These are phyloP conservation scores for Caenorhabditis sp. DNA, from an alignment of 2,888 invertebrate species.

Conservation along the genomic window DNA sequence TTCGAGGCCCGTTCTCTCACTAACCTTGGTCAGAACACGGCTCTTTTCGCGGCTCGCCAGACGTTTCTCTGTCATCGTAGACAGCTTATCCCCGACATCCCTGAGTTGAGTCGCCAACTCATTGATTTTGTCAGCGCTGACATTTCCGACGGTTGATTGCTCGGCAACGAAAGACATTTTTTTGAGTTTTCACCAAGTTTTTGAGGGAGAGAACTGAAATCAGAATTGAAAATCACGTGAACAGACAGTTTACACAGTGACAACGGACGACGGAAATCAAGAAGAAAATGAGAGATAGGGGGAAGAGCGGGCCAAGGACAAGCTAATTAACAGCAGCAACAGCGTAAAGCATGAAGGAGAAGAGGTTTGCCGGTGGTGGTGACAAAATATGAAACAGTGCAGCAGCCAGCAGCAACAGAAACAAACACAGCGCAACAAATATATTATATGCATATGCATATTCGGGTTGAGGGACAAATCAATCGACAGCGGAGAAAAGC, in stretches of 20 bases:
- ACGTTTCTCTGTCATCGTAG: too few species aligned
- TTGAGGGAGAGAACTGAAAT: not conserved
- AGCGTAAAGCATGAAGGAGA: not conserved
- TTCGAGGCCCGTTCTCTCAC: too few species aligned
- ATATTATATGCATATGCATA: slow-evolving; percentile 26
- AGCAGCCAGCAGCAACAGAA: not conserved
- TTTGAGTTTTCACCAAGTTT: slow-evolving; percentile 1
- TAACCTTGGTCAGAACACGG: not conserved
- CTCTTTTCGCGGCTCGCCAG: not conserved
- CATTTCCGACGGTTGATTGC: not conserved
- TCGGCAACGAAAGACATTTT: not conserved
- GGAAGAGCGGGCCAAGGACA: not conserved
- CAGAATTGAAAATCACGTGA: not conserved
- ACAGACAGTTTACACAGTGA: slow-evolving; percentile 1
- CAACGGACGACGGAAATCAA: not conserved
- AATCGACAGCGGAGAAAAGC: slow-evolving; percentile 8
- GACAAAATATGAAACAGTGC: slow-evolving; percentile 14
- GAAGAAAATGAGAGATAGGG: not conserved
- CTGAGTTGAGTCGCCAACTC: too few species aligned
- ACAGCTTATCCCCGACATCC: too few species aligned
- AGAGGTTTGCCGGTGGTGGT: not conserved
- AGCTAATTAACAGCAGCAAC: not conserved
- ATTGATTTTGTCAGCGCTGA: not conserved
- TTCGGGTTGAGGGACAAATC: slow-evolving; percentile 13
- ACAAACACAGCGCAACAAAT: slow-evolving; percentile 14